Evolutionary conservation across 2,797 vertebrate species (phyloP), one percentile per base, ranked within the genome.

Genomic region (Remorina albescens): DNA sequence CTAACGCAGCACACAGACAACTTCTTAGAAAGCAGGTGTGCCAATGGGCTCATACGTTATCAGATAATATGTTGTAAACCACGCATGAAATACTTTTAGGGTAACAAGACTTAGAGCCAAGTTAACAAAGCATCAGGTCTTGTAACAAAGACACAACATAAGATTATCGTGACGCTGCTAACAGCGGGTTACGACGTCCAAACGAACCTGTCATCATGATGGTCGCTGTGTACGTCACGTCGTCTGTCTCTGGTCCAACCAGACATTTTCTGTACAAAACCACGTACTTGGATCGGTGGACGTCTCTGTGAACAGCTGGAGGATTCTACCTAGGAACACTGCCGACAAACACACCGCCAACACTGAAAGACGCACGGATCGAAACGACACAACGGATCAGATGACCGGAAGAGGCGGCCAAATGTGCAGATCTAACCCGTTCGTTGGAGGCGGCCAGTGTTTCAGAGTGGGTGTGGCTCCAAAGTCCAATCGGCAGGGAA

Each of bases 331-430:
- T 10, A 9, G 19, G 7, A 10, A 10, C 1, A 4, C 15, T 18
- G 21, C 1, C 21, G 9, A 15, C 54, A 51, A 30, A 68, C 46
- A 79, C 73, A n/a, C 70, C 88, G 86, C 89, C 86, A 89, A 89
- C 63, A 47, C 30, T 6, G 56, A 71, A 80, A 78, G 67, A 67
- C 77, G 81, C 88, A 85, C 79, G 70, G 34, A 57, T 51, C 28
- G 56, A 74, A 84, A 80, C 64, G 0, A 71, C 0, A 41, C 32
- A 2, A 15, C 5, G 2, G 3, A 32, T 75, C 83, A 87, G 32
- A 19, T 88, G 81, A 21, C 62, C 67, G 84, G 86, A 89, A 73
- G 6, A 2, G 75, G 72, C 28, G 47, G 47, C 9, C 3, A 32
- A 2, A 41, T 6, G 41, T 51, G 47, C 62, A 53, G 42, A 41